Evolutionary conservation across 2,113 vertebrate species (phyloP), one percentile per base, ranked within the genome.

Genomic region (Mustelus asterias): DNA sequence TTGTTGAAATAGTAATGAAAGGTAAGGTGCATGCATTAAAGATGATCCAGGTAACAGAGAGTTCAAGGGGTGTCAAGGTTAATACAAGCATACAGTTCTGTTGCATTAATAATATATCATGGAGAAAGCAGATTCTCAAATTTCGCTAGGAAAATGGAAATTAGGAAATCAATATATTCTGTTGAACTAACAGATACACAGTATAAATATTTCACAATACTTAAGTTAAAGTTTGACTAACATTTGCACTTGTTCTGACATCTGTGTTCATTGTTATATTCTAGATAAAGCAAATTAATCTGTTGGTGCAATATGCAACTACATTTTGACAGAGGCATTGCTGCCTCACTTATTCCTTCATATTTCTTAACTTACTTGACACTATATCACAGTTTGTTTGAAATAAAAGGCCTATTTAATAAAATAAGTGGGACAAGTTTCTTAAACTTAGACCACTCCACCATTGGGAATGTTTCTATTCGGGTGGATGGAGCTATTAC

Each of bases 141-240:
- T 93, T 93, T 65, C 60, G 20, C 58, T 20, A n/a, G n/a, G 89
- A 22, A 93, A 65, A 93, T 41, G 89, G 89, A 93, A 93, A 93
- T 41, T 63, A 93, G 29, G 60, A 37, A 37, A 92, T 65, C n/a
- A 92, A 92, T 92, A 92, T 65, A 24, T 33, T 16, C 16, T 22
- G 33, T 33, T 92, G 58, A 65, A 65, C 58, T 65, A 65, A 92
- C 16, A 58, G 3, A 89, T 14, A 41, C 33, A 65, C 33, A 22
- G 6, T 22, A 65, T n/a, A 67, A 65, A 65, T 65, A 93, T 93
- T 93, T 93, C 20, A 93, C 7, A 93, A n/a, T 1, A 11, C 63
- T 22, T 60, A 14, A 29, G n/a, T 37, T 65, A 6, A 93, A 37
- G 2, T n/a, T 93, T 93, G 60, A 67, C 60, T 54, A 89, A 89